phyloP scores from a whole-genome alignment of 2,888 invertebrate genomes.

The Hirtodrosophila cameraria region DNA sequence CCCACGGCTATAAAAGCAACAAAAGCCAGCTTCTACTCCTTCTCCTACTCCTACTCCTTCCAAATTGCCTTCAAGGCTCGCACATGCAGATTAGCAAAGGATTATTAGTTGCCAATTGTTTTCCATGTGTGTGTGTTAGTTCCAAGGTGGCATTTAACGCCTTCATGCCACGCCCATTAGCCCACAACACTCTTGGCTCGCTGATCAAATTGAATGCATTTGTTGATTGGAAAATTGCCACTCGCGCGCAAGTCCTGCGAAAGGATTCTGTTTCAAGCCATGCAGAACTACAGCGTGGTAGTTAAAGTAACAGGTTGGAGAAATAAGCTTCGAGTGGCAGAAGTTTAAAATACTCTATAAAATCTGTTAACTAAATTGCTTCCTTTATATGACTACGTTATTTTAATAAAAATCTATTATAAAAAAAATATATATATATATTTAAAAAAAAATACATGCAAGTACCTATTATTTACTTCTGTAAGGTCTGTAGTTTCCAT shows the following conservation, averaged over 20 bases:
- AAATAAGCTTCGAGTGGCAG: too few relatives aligned
- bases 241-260: conserved; percentile 40
- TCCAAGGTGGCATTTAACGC: conserved; percentile 65
- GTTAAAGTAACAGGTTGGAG: conserved; percentile 25
- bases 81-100: conserved; percentile 79
- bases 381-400: too few relatives aligned
- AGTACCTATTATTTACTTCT: too few relatives aligned
- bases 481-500: too few relatives aligned
- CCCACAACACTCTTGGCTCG: conserved; percentile 51
- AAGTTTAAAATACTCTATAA: too few relatives aligned
- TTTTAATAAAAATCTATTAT: too few relatives aligned
- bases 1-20: conserved; percentile 42
- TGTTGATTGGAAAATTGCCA: conserved; percentile 84
- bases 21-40: too few relatives aligned
- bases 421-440: too few relatives aligned
- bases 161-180: conserved; percentile 40
- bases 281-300: not conserved
- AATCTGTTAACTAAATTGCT: too few relatives aligned
- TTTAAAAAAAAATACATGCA: too few relatives aligned
- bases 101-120: conserved; percentile 83
- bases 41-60: conserved; percentile 1
- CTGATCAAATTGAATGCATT: conserved; percentile 83
- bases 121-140: conserved; percentile 59
- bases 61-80: conserved; percentile 7
- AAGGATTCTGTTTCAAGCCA: not conserved